These are phyloP conservation scores for Drosophila tropicalis DNA, from an alignment of 1,140 invertebrate species.

Conservation along the genomic window DNA sequence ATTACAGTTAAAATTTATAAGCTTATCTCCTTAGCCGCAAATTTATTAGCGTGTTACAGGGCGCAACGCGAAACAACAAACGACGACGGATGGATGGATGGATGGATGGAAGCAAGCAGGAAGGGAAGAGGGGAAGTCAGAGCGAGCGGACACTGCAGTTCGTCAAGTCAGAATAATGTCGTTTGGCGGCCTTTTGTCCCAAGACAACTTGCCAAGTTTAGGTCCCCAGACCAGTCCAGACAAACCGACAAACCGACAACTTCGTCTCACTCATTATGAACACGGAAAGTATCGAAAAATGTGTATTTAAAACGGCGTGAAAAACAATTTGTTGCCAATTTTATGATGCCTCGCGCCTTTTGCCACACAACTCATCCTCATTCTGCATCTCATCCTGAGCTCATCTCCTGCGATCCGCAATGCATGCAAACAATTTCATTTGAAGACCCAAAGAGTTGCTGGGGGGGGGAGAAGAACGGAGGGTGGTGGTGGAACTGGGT, in stretches of 20 bases:
- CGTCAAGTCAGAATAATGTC: conserved; percentile 62
- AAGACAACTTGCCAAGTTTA: conserved; percentile 25
- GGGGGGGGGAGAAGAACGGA: too few species aligned
- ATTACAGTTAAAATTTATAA: conserved; percentile 82
- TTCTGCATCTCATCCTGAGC: conserved; percentile 11
- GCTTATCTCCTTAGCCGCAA: conserved; percentile 81
- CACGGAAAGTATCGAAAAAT: conserved; percentile 72
- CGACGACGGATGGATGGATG: neutral
- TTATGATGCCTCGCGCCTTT: conserved; percentile 75
- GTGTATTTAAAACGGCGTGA: conserved; percentile 82
- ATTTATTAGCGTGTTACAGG: conserved; percentile 72
- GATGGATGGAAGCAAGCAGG: too few species aligned
- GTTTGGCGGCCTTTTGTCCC: conserved; percentile 51
- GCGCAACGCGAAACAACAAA: conserved; percentile 39
- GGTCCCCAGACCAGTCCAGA: neutral
- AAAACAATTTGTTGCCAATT: conserved; percentile 83
- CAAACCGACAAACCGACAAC: conserved; percentile 10
- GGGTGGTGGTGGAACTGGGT: conserved; percentile 38
- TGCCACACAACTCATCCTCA: conserved; percentile 48
- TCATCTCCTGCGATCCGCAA: neutral
- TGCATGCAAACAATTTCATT: conserved; percentile 65
- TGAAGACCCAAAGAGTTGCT: conserved; percentile 52
- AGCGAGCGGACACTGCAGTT: conserved; percentile 43
- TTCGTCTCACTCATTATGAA: conserved; percentile 68
- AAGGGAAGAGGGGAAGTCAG: too few species aligned